Base-by-base conservation (phyloP, 2,797 vertebrate genomes). In the Synaphobranchus kaupii region DNA sequence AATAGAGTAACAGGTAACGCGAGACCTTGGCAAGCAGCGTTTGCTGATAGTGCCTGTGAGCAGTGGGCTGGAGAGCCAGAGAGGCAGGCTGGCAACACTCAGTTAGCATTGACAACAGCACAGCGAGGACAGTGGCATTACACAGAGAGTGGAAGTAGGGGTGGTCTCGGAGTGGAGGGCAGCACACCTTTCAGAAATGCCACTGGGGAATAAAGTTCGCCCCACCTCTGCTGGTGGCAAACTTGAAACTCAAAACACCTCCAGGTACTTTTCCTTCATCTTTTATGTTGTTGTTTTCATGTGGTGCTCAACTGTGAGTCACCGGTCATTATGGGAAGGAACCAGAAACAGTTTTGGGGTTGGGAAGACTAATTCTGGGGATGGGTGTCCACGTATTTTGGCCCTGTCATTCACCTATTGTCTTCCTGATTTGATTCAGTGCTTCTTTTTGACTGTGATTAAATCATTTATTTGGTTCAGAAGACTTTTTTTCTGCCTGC, bases 201-300 rank as follows among this genome's bases (percentile, higher is more conserved):
- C 88, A 12, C 13, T 90, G 86, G 93, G 91, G 88, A 93, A 87
- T 89, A 96, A 92, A 83, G 63, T 39, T 48, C 94, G 94, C 86
- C 91, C 95, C 58, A 93, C 91, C 87, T 96, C 97, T 84, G 95
- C 96, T 84, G 91, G 92, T 84, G 96, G 95, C 87, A 96, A 93
- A 88, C 93, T 97, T 89, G 93, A 97, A 93, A 95, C 94, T 10
- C 89, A 86, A 60, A 89, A 88, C 50, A 86, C 89, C 58, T 89
- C 84, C 92, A 97, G 96, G 96, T 97, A 96, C 90, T 89, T 12
- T 83, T 12, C 3, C 89, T 90, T 71, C n/a, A 17, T 83, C 39
- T 83, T 87, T 50, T 10, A 44, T 78, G 34, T 47, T 47, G 60
- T 71, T 58, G 13, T 56, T 66, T 56, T 73, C 22, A 85, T 85